Base-by-base conservation (phyloP, 2,888 invertebrate genomes). In the Cataglyphis albicans region DNA sequence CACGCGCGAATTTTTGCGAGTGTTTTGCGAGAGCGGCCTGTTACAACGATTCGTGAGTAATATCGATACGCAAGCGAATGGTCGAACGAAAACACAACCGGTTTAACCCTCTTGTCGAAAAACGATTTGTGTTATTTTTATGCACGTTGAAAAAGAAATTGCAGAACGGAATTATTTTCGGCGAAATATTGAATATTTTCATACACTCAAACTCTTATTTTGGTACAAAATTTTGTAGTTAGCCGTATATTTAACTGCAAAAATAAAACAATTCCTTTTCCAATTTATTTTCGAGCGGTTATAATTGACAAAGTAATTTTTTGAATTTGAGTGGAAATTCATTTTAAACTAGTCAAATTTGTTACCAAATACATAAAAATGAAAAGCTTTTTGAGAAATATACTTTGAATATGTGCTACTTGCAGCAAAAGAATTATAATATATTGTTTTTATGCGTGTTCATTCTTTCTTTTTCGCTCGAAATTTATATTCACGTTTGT, bases 1-100 rank as follows among this genome's bases (percentile, higher is more conserved):
- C 70, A 48, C 55, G 63, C 18, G 81, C 64, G 61, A 73, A 82
- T 88, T 88, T 70, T 78, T n/a, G 70, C 64, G 76, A 84, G 67
- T 82, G 83, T 88, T 67, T 86, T 76, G 81, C 83, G 73, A 65
- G 63, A 29, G 12, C 25, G 25, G 12, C n/a, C 12, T 5, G 74
- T 48, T 48, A 63, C 44, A 21, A 44, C 63, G 44, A 74, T 52
- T 75, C 25, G 32, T 29, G 25, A 52, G 25, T 52, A 75, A 75
- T 64, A 75, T 75, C 64, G 48, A 75, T 25, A 48, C 4, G 25
- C 35, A 12, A 64, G 29, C 12, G 44, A 32, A 48, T n/a, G 5
- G 1, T 18, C 3, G 35, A 0, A 74, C 21, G n/a, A 75, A 64
- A 75, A 52, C 18, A 38, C n/a, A 52, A 29, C 25, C 9, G 18